Conservation (phyloP, 2,797 vertebrate species). For the Orestias chungarensis region DNA sequence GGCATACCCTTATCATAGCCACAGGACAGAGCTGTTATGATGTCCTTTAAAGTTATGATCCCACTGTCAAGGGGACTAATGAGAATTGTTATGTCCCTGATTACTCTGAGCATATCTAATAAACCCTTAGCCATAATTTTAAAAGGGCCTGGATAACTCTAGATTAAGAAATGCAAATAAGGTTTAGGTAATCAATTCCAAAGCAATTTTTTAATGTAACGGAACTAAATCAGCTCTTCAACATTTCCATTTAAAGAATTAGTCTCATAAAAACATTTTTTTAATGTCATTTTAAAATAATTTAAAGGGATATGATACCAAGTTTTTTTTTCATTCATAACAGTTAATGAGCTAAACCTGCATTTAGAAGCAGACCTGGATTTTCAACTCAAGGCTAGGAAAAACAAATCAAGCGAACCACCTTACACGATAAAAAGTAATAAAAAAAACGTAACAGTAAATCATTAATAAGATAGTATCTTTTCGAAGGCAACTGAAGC, state of each 20-base stretch:
- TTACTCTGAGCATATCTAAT: conserved; percentile 31
- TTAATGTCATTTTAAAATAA: neutral
- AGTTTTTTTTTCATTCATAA: neutral
- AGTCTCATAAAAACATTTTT: neutral
- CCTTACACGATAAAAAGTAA: neutral
- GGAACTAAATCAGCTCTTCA: neutral
- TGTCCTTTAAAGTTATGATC: conserved; percentile 23
- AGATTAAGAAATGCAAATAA: neutral
- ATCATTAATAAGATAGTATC: neutral
- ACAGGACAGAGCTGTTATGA: conserved; percentile 18
- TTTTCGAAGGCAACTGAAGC: neutral
- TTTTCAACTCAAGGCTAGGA: neutral
- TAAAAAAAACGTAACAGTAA: neutral
- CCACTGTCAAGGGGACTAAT: conserved; percentile 33
- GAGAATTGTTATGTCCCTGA: conserved; percentile 29
- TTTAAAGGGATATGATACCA: neutral
- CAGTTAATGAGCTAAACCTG: neutral
- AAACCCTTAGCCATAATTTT: conserved; percentile 7
- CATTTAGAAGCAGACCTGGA: neutral
- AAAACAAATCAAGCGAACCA: neutral
- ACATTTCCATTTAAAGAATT: neutral
- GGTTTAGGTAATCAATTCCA: neutral
- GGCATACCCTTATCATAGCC: conserved; percentile 2
- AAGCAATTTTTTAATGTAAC: neutral
- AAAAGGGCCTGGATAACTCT: conserved; percentile 1